These are phyloP conservation scores for Endotricha flammealis DNA, from an alignment of 2,888 invertebrate genomes.

Conservation along the genomic window DNA sequence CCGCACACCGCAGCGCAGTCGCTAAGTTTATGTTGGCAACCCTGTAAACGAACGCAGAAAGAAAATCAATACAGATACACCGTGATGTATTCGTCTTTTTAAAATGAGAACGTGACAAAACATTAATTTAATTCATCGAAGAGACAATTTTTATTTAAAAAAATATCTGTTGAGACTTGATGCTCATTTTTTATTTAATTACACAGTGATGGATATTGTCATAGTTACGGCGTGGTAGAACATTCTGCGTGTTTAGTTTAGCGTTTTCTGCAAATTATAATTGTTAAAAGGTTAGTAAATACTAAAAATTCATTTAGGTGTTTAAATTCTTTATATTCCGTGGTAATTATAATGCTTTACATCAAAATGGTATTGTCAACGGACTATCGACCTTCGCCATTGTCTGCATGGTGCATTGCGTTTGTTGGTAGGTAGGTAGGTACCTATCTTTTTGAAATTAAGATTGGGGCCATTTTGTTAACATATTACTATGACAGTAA, in stretches of 20 bases:
- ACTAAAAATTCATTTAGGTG: conserved; percentile 11
- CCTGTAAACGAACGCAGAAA: conserved; percentile 60
- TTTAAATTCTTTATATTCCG: no score
- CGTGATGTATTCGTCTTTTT: conserved; percentile 73
- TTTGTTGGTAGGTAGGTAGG: conserved; percentile 51
- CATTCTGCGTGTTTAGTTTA: conserved; percentile 66
- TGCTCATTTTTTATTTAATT: conserved; percentile 78
- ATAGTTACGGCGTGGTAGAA: conserved; percentile 77
- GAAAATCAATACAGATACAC: conserved; percentile 76
- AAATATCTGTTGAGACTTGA: conserved; percentile 69
- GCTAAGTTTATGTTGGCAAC: no score
- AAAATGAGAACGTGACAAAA: conserved; percentile 78
- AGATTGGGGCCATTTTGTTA: conserved; percentile 31
- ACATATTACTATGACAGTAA: no score
- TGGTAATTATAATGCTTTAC: no score
- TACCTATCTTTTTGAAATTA: conserved; percentile 24
- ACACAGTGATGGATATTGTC: conserved; percentile 76
- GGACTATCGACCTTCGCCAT: conserved; percentile 75
- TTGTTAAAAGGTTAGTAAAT: conserved; percentile 66
- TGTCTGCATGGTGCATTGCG: conserved; percentile 78
- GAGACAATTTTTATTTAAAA: conserved; percentile 69
- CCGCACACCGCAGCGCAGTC: no score
- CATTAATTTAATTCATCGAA: conserved; percentile 67
- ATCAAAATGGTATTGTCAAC: conserved; percentile 40
- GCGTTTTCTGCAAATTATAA: conserved; percentile 63